Evolutionary conservation across 2,797 vertebrate genomes (phyloP).

Genomic region (Rhinophrynus dorsalis): DNA sequence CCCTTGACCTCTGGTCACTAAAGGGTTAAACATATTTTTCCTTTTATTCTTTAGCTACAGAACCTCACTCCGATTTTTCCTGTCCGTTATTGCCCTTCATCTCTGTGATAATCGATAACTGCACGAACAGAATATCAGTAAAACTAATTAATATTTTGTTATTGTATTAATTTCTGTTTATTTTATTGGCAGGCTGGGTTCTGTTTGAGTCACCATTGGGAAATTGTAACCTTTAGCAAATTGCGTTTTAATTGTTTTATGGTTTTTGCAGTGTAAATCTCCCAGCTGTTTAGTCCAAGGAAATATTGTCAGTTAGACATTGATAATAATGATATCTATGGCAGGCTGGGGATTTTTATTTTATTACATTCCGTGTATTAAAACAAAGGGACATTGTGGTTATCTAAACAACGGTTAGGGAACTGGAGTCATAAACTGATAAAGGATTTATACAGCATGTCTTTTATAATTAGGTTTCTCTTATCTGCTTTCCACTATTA

Average conservation of each 20-base stretch:
- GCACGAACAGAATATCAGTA: neutral
- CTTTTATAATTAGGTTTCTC: constrained; percentile 24
- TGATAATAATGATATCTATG: constrained; percentile 12
- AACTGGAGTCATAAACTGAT: constrained; percentile 22
- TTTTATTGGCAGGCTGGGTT: constrained; percentile 4
- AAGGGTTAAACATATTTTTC: no score
- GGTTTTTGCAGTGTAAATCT: constrained; percentile 5
- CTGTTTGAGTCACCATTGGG: neutral
- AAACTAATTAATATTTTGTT: neutral
- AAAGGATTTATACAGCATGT: constrained; percentile 19
- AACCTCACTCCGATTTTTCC: no score
- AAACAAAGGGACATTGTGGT: constrained; percentile 34
- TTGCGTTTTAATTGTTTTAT: constrained; percentile 46
- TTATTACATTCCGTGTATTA: neutral
- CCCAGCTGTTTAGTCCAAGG: constrained; percentile 28
- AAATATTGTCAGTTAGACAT: constrained; percentile 4
- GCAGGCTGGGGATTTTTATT: neutral
- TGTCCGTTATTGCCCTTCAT: no score
- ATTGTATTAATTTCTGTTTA: neutral
- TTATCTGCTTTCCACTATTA: constrained; percentile 26
- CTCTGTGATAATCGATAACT: neutral
- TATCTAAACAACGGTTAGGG: constrained; percentile 3
- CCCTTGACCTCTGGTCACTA: no score
- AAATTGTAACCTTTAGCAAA: constrained; percentile 44
- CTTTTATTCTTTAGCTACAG: no score